phyloP scores from a whole-genome alignment of 1,140 invertebrate species.

The Drosophila sucinea region DNA sequence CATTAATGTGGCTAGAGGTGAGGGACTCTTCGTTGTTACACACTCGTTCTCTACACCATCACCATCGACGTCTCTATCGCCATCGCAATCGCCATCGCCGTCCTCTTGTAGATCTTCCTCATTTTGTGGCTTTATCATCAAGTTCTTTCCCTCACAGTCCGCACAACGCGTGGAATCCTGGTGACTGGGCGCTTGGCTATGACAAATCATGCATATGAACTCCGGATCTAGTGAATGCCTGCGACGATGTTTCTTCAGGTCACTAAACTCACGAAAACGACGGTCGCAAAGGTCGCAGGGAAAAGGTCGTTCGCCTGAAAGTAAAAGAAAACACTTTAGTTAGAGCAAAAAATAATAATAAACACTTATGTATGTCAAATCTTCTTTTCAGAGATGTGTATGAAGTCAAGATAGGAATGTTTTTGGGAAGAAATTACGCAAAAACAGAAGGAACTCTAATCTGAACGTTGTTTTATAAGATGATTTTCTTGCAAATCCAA shows the following conservation, averaged over 20 bases:
- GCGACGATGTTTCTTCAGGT: conserved; percentile 84
- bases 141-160: conserved; percentile 69
- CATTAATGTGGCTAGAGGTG: conserved; percentile 31
- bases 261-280: conserved; percentile 85
- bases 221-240: conserved; percentile 85
- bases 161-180: conserved; percentile 75
- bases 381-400: no score
- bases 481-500: no score
- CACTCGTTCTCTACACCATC: conserved; percentile 15
- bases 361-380: no score
- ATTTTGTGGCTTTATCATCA: conserved; percentile 48
- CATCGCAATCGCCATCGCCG: not conserved
- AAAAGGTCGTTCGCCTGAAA: conserved; percentile 81
- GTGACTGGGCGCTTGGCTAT: conserved; percentile 49
- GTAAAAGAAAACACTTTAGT: not conserved
- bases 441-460: no score
- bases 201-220: conserved; percentile 85
- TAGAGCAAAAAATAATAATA: no score
- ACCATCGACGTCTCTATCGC: conserved; percentile 16
- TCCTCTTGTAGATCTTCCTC: conserved; percentile 20
- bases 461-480: no score
- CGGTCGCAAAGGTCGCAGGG: conserved; percentile 84
- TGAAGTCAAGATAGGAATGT: no score
- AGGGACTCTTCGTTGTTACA: not conserved
- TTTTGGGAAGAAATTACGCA: no score